Evolutionary conservation across 2,888 invertebrate species (phyloP).

Genomic region (Euplagia quadripunctaria): DNA sequence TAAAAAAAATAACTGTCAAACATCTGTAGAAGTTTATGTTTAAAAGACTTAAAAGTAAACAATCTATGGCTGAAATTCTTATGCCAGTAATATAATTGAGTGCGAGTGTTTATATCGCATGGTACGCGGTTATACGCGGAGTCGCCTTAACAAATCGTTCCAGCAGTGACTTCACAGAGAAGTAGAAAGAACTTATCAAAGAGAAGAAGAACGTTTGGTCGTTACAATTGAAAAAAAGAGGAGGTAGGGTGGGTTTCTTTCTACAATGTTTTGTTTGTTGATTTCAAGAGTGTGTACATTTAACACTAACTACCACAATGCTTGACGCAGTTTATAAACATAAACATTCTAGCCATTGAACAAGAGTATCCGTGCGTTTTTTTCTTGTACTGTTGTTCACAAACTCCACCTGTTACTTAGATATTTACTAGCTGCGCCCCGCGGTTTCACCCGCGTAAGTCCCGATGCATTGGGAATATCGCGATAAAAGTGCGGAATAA

Average conservation of each 20-base stretch:
- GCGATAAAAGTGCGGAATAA: no score
- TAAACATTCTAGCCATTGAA: not conserved
- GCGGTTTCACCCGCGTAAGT: no score
- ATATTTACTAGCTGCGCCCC: not conserved
- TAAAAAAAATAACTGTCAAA: no score
- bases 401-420: not conserved
- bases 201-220: not conserved
- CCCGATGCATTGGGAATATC: no score
- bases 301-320: not conserved
- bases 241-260: not conserved
- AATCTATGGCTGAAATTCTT: no score
- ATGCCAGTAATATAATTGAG: no score
- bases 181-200: not conserved
- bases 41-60: no score
- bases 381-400: not conserved
- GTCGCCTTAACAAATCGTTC: no score
- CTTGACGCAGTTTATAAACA: not conserved
- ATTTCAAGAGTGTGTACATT: not conserved
- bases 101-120: no score
- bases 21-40: no score
- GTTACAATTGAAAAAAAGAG: not conserved
- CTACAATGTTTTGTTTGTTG: not conserved
- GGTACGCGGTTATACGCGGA: no score
- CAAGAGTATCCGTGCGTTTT: not conserved
- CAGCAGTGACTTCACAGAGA: not conserved